These are phyloP conservation scores for Percopsis transmontana DNA, from an alignment of 2,113 vertebrate species.

Conservation along the genomic window DNA sequence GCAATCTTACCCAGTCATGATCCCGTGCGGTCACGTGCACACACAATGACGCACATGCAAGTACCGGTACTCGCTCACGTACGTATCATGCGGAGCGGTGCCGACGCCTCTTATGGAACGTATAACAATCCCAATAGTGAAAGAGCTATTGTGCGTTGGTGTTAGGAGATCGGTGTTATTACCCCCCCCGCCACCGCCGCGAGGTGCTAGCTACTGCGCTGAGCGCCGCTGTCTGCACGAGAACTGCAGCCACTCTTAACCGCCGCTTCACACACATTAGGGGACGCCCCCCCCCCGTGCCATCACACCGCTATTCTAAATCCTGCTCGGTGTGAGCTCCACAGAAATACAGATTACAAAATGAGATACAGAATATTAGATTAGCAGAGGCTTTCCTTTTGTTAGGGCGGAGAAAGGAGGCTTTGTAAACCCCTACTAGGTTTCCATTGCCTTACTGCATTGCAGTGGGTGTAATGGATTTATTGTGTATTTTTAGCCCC, in stretches of 20 bases:
- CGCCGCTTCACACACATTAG: slow-evolving; percentile 9
- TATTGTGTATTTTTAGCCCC: not conserved
- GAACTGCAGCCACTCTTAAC: slow-evolving; percentile 28
- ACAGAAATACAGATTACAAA: slow-evolving; percentile 10
- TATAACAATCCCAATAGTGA: no score
- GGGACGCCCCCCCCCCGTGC: no score
- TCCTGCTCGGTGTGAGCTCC: slow-evolving; percentile 22
- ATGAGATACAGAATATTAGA: slow-evolving; percentile 29
- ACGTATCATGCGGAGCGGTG: no score
- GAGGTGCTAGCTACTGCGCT: no score
- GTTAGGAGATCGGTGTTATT: no score
- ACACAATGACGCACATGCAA: no score
- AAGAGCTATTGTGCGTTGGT: no score
- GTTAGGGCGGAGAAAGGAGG: not conserved
- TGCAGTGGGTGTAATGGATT: not conserved
- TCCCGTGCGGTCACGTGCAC: slow-evolving; percentile 2
- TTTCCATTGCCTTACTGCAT: not conserved
- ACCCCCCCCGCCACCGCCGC: no score
- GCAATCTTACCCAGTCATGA: slow-evolving; percentile 30
- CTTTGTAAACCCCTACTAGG: not conserved
- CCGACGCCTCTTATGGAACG: no score
- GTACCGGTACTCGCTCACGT: no score
- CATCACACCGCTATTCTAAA: slow-evolving; percentile 11
- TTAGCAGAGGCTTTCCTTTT: slow-evolving; percentile 10
- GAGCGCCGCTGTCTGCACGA: slow-evolving; percentile 22